Conservation (phyloP, 1,140 invertebrate genomes). For the Dryas iulia region DNA sequence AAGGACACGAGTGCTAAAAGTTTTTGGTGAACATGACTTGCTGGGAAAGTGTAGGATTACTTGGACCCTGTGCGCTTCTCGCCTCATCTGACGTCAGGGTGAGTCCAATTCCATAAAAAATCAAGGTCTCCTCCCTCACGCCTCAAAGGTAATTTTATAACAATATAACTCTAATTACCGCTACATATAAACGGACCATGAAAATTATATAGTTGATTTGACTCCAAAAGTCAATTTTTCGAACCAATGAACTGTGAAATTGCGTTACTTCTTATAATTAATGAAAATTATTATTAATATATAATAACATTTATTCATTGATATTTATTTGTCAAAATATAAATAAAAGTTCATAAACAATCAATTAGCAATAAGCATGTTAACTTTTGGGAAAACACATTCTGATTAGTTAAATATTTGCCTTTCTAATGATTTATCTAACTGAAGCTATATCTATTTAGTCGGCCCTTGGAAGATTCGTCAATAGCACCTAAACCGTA, state of each 20-base stretch:
- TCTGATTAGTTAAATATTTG: constrained; percentile 30
- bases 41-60: constrained; percentile 78
- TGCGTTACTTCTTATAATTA: not conserved
- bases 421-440: constrained; percentile 15
- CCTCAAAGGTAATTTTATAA: not conserved
- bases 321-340: not conserved
- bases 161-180: not conserved
- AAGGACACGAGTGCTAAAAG: constrained; percentile 74
- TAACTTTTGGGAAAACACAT: constrained; percentile 21
- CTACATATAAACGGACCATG: not conserved
- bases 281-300: not conserved
- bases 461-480: not conserved
- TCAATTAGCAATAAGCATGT: constrained; percentile 23
- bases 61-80: constrained; percentile 77
- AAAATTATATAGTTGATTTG: not conserved
- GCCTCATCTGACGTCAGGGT: constrained; percentile 72
- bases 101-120: constrained; percentile 53
- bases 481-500: not conserved
- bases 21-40: constrained; percentile 72
- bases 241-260: constrained; percentile 6
- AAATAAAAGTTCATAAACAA: constrained; percentile 23
- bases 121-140: constrained; percentile 38
- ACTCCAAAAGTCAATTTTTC: not conserved
- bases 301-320: not conserved
- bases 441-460: not conserved